phyloP scores from a whole-genome alignment of 37 sponge, comb jelly and placozoan genomes.

The Halichondria panicea region DNA sequence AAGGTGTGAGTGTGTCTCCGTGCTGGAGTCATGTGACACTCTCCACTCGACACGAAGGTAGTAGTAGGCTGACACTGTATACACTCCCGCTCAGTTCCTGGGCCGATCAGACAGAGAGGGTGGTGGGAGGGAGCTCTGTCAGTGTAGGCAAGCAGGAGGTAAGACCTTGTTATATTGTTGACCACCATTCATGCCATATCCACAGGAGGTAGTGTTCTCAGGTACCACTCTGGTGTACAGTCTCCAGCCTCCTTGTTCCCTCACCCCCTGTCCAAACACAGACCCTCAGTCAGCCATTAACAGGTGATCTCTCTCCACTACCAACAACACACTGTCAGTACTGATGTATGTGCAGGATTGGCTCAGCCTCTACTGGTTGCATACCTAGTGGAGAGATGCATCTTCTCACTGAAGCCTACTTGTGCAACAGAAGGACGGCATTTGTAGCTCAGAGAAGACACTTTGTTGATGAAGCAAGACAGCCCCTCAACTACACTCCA shows the following conservation, averaged over 20 bases:
- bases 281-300: slow-evolving; percentile 38
- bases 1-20: not conserved
- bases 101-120: too few species aligned
- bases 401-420: slow-evolving; percentile 26
- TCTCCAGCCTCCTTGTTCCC: slow-evolving; percentile 11
- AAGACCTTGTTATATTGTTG: too few species aligned
- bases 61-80: too few species aligned
- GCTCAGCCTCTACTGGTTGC: not conserved
- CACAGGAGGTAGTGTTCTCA: slow-evolving; percentile 8
- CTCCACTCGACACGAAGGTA: too few species aligned
- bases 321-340: not conserved
- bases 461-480: not conserved
- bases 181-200: too few species aligned
- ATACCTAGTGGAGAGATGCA: slow-evolving; percentile 46
- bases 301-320: slow-evolving; percentile 1
- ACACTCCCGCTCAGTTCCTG: too few species aligned
- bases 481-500: slow-evolving; percentile 11
- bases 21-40: too few species aligned
- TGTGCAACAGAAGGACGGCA: slow-evolving; percentile 41
- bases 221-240: slow-evolving; percentile 26
- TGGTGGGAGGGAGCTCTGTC: not conserved
- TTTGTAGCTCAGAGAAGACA: too few species aligned
- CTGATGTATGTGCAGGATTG: not conserved
- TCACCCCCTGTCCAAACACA: slow-evolving; percentile 13
- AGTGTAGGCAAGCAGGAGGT: slow-evolving; percentile 1